These are phyloP conservation scores for Cyphomyrus discorhynchus DNA, from an alignment of 2,113 vertebrate species.

Conservation along the genomic window DNA sequence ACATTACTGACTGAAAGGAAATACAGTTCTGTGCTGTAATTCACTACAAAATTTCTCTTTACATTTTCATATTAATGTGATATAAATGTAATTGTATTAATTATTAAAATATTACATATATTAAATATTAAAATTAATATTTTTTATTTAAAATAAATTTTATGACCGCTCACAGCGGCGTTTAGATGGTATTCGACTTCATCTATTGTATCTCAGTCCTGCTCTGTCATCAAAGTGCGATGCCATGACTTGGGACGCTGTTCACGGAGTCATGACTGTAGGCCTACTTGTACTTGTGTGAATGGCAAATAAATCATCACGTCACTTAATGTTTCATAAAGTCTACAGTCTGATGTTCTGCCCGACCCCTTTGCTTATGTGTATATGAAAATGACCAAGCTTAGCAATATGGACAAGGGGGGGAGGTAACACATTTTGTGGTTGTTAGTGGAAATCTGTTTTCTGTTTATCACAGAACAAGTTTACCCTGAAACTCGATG, in stretches of 20 bases:
- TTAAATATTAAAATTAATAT: neutral
- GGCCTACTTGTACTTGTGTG: neutral
- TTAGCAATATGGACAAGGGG: neutral
- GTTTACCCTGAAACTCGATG: neutral
- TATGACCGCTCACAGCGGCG: neutral
- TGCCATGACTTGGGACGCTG: neutral
- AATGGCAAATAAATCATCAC: neutral
- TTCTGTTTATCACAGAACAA: neutral
- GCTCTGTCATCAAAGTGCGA: neutral
- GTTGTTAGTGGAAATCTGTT: neutral
- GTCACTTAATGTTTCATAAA: neutral
- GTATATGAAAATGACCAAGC: neutral
- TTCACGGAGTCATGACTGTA: neutral
- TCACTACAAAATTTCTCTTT: neutral
- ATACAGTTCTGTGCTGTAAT: neutral
- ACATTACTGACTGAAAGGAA: neutral
- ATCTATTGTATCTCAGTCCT: neutral
- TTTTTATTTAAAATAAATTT: neutral
- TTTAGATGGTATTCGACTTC: neutral
- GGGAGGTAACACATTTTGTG: neutral
- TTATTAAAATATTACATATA: too few species aligned
- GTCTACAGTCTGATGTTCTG: neutral
- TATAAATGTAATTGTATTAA: neutral
- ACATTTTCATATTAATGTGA: neutral
- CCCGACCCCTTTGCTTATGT: neutral